Base-by-base conservation (phyloP, 2,797 vertebrate species). In the Pseudomugil tenellus region DNA sequence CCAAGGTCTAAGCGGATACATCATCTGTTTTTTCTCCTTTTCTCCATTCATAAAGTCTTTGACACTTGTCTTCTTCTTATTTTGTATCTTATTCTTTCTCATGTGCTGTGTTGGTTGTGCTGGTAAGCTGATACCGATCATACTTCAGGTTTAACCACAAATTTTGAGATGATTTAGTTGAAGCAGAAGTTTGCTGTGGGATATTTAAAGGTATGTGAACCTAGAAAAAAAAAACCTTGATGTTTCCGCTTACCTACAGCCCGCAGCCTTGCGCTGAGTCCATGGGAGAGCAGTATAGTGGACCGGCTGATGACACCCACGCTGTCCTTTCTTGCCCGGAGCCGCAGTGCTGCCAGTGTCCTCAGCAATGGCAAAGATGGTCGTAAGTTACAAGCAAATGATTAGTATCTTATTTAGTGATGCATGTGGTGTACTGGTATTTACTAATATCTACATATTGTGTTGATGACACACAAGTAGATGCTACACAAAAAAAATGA, bases 241-340 rank as follows among this genome's bases (percentile, higher is more conserved):
- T 25, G 5, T 28, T 57, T 79, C 63, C 2, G 67, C 51, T 26
- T 56, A 23, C 60, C 55, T 56, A 63, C 89, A 98, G 97, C 94
- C 74, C 95, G 98, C 68, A 96, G 90, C 80, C 79, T 96, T 31
- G 96, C 96, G 72, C 90, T 99, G 83, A 98, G 95, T 71, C 93
- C 96, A 0, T 99, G 97, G 98, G 98, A 99, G 91, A 99, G 97
- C 93, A 99, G 97, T 83, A 97, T 99, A 1, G 97, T 99, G 52
- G 97, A 99, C 87, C 95, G 98, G 28, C 92, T 99, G 85, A 99
- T 98, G 97, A 99, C 98, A 0, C 98, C 97, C 26, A 99, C 97
- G 1, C 92, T 99, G 76, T 96, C 98, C 56, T 99, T 99, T 90
- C 94, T 99, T 2, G 98, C 98, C 0, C 94, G 98, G 73, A 99